These are phyloP conservation scores for Carollia perspicillata DNA, from an alignment of 2,113 vertebrate genomes.

Conservation along the genomic window DNA sequence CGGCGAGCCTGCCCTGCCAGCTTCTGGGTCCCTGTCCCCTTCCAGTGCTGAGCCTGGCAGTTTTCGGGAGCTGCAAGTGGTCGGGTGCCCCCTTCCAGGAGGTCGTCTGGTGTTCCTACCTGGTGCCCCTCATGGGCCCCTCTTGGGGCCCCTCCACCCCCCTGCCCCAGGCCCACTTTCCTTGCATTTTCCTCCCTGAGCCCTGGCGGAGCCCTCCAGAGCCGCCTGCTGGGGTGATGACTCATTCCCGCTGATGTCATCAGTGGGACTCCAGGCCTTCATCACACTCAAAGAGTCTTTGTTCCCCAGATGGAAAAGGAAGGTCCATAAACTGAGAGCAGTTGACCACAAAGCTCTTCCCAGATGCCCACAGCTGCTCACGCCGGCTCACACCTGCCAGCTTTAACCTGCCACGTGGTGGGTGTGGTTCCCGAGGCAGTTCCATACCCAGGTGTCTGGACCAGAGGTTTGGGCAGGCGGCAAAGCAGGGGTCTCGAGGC, in stretches of 20 bases:
- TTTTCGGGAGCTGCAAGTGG: neutral
- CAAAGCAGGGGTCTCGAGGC: neutral
- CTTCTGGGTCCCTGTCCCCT: neutral
- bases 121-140: neutral
- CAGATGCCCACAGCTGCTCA: neutral
- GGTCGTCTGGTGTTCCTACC: rapidly evolving
- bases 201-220: neutral
- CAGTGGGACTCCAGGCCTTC: neutral
- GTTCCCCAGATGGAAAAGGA: conserved; percentile 52
- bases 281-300: conserved; percentile 57
- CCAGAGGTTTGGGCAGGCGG: neutral
- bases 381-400: neutral
- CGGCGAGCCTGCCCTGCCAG: neutral
- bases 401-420: neutral
- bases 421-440: rapidly evolving
- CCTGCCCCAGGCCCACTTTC: neutral
- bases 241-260: conserved; percentile 65
- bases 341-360: neutral
- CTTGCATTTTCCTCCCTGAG: neutral
- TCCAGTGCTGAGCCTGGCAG: rapidly evolving
- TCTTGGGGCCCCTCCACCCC: neutral
- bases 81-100: neutral
- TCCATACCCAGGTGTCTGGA: neutral
- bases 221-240: conserved; percentile 33
- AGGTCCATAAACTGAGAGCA: neutral